Evolutionary conservation across 2,113 vertebrate genomes (phyloP).

Genomic region (Diadophis punctatus): DNA sequence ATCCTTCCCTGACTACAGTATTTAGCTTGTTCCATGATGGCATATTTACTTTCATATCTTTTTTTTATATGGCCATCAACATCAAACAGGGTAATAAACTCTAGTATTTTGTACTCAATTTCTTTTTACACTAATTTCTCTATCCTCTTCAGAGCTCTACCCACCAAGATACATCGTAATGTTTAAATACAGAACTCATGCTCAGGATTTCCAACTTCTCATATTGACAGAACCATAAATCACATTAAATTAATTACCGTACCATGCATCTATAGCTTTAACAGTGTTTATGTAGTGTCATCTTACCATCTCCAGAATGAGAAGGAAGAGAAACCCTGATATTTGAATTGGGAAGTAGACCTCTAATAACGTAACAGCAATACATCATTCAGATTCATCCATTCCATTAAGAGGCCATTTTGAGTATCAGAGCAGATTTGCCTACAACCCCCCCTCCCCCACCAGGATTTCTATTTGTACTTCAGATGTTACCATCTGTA

Average conservation of each 20-base stretch:
- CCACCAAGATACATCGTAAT: conserved; percentile 71
- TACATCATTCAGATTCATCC: conserved; percentile 63
- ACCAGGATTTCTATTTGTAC: conserved; percentile 49
- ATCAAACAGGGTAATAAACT: conserved; percentile 54
- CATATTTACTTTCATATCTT: conserved; percentile 30
- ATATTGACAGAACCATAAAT: conserved; percentile 92
- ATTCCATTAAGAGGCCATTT: conserved; percentile 55
- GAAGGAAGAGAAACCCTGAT: conserved; percentile 51
- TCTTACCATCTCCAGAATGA: conserved; percentile 75
- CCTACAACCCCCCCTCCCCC: neutral
- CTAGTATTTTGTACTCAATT: conserved; percentile 58
- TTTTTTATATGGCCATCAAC: conserved; percentile 40
- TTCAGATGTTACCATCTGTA: conserved; percentile 51
- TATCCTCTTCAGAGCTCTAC: conserved; percentile 40
- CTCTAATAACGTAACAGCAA: conserved; percentile 66
- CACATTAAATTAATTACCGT: conserved; percentile 89
- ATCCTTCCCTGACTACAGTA: conserved; percentile 35
- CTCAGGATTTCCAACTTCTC: conserved; percentile 75
- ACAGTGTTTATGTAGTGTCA: conserved; percentile 82
- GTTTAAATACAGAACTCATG: conserved; percentile 76
- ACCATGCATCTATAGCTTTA: conserved; percentile 82
- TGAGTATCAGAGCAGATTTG: conserved; percentile 50
- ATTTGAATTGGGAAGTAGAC: conserved; percentile 60
- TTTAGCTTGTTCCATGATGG: conserved; percentile 30
- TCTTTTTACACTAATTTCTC: conserved; percentile 55